These are phyloP conservation scores for Pseudolaguvia tuberculata DNA, from an alignment of 2,113 vertebrate species.

Conservation along the genomic window DNA sequence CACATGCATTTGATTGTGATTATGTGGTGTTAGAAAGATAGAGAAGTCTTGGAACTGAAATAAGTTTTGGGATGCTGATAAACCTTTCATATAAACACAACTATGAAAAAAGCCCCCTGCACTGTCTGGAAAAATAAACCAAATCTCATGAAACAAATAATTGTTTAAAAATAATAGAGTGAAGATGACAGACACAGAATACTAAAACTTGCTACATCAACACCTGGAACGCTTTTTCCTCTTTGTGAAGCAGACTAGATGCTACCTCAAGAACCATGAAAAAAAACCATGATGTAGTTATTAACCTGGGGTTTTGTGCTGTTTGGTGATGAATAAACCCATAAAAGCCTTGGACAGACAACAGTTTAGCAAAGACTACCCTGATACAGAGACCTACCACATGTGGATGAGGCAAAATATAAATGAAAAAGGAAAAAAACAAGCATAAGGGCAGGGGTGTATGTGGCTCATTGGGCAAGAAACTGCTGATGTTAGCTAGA, in stretches of 20 bases:
- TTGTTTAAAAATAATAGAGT: not conserved
- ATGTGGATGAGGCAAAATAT: slow-evolving; percentile 43
- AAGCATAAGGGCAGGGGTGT: slow-evolving; percentile 33
- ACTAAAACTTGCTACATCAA: not conserved
- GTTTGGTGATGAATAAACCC: slow-evolving; percentile 22
- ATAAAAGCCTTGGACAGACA: slow-evolving; percentile 48
- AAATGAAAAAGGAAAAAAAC: slow-evolving; percentile 41
- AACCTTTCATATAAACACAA: not conserved
- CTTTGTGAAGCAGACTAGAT: not conserved
- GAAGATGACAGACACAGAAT: not conserved
- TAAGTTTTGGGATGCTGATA: too few relatives aligned
- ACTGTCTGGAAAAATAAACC: not conserved
- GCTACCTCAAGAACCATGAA: slow-evolving; percentile 21
- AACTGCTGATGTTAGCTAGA: slow-evolving; percentile 55
- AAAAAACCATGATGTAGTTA: slow-evolving; percentile 41
- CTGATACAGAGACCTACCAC: slow-evolving; percentile 42
- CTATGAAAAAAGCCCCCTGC: not conserved
- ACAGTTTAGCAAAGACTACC: slow-evolving; percentile 44
- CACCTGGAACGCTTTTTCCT: slow-evolving; percentile 6
- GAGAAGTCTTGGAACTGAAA: too few relatives aligned
- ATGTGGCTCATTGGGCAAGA: slow-evolving; percentile 48
- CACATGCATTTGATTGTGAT: too few relatives aligned
- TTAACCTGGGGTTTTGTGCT: slow-evolving; percentile 30
- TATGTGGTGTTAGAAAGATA: too few relatives aligned
- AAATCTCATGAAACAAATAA: slow-evolving; percentile 4